Percentiles rank a stretch among this genome's conserved stretches.
These are phyloP conservation scores for Lucilia cuprina DNA, from an alignment of 1,140 invertebrate species.

Conservation along the genomic window DNA sequence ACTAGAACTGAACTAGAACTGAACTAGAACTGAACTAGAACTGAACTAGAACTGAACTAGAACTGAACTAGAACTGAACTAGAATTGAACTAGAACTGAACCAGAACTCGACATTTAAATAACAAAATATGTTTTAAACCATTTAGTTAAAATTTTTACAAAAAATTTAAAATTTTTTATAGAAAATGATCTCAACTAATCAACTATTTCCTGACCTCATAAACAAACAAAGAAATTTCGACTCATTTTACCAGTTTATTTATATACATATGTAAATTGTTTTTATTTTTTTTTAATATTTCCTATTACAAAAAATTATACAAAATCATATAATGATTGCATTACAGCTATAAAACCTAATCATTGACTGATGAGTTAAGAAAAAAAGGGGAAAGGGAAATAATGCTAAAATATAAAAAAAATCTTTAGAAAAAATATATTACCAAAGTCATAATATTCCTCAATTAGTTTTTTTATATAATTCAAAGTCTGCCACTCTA, in stretches of 20 bases:
- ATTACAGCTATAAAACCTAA: neutral
- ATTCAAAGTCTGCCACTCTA: neutral
- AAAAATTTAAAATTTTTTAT: neutral
- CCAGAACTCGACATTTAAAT: no score
- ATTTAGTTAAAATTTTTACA: no score
- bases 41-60: no score
- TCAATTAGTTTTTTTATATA: conserved; percentile 1
- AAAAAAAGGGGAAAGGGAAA: neutral
- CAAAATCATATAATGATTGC: neutral
- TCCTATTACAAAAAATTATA: neutral
- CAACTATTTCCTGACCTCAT: neutral
- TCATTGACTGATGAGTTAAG: neutral
- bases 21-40: no score
- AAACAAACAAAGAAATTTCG: no score
- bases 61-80: no score
- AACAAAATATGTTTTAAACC: no score
- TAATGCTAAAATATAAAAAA: neutral
- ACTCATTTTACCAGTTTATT: no score
- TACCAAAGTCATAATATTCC: neutral
- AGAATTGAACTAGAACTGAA: no score
- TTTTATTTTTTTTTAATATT: neutral
- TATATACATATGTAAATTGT: neutral
- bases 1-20: no score
- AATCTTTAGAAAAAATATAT: neutral
- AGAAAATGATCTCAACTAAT: neutral